phyloP scores from a whole-genome alignment of 1,140 invertebrate genomes.

The Pogonognathellus flavescens region DNA sequence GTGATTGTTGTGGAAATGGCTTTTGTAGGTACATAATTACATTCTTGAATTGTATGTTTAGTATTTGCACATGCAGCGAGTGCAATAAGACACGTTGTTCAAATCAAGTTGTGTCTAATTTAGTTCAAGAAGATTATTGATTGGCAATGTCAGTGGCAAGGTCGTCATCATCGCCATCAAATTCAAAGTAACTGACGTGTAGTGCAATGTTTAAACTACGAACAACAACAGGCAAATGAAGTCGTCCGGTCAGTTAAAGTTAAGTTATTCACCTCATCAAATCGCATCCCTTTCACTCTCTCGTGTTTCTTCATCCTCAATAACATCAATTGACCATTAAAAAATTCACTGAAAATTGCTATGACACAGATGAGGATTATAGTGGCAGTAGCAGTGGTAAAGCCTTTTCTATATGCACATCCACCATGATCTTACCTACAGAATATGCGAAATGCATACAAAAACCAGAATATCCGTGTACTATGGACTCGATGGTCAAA shows the following conservation, averaged over 20 bases:
- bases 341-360: conserved; percentile 25
- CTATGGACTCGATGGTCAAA: not conserved
- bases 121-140: conserved; percentile 28
- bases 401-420: not conserved
- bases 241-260: conserved; percentile 40
- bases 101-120: not conserved
- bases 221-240: conserved; percentile 14
- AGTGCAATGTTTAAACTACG: no score
- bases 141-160: conserved; percentile 36
- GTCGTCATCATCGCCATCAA: conserved; percentile 1
- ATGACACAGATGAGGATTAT: conserved; percentile 40
- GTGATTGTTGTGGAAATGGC: not conserved
- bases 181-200: no score
- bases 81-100: conserved; percentile 1
- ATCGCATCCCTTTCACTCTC: conserved; percentile 34
- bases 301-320: conserved; percentile 31
- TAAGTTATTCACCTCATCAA: conserved; percentile 21
- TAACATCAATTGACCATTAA: not conserved
- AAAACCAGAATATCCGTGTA: not conserved
- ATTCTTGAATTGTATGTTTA: not conserved
- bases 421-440: no score
- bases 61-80: not conserved
- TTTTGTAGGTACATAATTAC: not conserved
- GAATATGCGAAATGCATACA: not conserved
- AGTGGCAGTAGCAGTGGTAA: not conserved